These are phyloP conservation scores for Chloropsis hardwickii DNA, from an alignment of 2,113 vertebrate species.

Conservation along the genomic window DNA sequence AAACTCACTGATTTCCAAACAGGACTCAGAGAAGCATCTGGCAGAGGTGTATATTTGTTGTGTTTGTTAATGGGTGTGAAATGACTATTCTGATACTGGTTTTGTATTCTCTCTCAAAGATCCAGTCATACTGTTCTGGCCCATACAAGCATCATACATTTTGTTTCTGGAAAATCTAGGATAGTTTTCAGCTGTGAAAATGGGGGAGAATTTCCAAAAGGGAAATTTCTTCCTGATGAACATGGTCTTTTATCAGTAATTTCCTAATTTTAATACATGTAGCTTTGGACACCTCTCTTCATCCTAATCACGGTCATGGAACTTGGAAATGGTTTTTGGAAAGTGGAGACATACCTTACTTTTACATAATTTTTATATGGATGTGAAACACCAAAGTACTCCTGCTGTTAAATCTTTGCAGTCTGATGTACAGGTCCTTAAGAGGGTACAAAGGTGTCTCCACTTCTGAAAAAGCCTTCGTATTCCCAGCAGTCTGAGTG, in stretches of 20 bases:
- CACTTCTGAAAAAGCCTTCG: background rate
- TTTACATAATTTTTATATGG: background rate
- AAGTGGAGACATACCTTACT: background rate
- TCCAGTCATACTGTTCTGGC: background rate
- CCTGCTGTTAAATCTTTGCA: background rate
- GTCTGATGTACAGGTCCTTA: background rate
- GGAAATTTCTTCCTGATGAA: background rate
- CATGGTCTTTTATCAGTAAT: rapidly evolving
- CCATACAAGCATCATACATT: background rate
- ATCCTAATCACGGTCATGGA: rapidly evolving
- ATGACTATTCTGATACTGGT: background rate
- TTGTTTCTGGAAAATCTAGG: background rate
- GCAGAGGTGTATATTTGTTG: background rate
- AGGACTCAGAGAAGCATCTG: background rate
- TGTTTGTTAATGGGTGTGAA: background rate
- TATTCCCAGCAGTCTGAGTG: background rate
- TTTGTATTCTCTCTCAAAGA: background rate
- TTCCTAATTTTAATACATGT: background rate
- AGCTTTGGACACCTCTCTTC: background rate
- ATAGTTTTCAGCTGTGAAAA: background rate
- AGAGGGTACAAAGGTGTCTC: background rate
- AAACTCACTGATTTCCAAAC: background rate
- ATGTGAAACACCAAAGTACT: background rate
- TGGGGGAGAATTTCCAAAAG: background rate
- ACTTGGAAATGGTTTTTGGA: background rate